Conservation (phyloP, 2,113 vertebrate genomes). For the Pantherophis guttatus region DNA sequence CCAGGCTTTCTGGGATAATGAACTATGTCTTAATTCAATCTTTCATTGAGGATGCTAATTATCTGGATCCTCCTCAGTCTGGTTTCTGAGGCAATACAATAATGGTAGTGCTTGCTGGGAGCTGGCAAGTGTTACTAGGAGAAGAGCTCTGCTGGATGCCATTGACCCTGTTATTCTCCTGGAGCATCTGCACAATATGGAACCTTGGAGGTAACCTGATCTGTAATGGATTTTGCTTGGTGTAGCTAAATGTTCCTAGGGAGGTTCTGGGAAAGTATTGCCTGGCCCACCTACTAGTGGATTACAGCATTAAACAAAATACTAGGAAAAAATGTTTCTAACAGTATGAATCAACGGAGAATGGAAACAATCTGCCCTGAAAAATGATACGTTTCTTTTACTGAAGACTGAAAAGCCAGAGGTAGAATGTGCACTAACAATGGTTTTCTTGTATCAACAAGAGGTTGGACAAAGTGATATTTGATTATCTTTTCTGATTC, state of each 20-base stretch:
- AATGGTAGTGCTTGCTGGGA: not conserved
- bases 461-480: not conserved
- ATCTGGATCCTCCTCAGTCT: not conserved
- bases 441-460: not conserved
- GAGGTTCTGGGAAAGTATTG: not conserved
- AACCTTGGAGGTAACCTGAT: not conserved
- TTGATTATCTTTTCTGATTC: not conserved
- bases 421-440: not conserved
- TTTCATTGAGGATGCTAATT: not conserved
- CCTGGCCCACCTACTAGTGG: not conserved
- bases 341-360: not conserved
- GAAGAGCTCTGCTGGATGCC: not conserved
- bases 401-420: not conserved
- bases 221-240: not conserved
- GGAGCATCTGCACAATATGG: not conserved
- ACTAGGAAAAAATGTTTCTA: not conserved
- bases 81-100: not conserved
- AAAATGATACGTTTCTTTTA: not conserved
- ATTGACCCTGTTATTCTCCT: not conserved
- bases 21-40: not conserved
- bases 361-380: not conserved
- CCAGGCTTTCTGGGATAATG: not conserved
- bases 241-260: not conserved
- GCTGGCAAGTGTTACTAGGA: not conserved
- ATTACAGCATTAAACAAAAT: not conserved